These are phyloP conservation scores for Lutraria lutraria DNA, from an alignment of 2,888 invertebrate genomes.

Conservation along the genomic window DNA sequence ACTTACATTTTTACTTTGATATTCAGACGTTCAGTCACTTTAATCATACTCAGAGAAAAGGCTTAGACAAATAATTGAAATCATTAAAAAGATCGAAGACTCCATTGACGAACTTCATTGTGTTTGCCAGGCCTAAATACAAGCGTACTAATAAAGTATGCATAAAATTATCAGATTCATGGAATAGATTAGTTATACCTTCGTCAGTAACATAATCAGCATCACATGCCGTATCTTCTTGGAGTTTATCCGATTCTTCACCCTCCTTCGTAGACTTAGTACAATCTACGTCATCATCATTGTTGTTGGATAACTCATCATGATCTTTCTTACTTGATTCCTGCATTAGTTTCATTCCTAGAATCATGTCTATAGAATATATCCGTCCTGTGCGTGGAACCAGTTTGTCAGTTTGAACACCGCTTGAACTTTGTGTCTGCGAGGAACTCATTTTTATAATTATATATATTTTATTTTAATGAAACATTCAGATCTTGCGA, in stretches of 20 bases:
- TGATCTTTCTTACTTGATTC: conserved; percentile 37
- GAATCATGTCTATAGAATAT: conserved; percentile 68
- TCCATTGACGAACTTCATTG: too few relatives aligned
- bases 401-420: not conserved
- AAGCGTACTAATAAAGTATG: too few relatives aligned
- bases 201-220: not conserved
- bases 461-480: not conserved
- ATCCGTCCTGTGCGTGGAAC: not conserved
- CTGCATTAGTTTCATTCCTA: conserved; percentile 55
- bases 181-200: not conserved
- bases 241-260: not conserved
- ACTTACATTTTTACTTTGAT: too few relatives aligned
- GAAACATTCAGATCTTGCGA: not conserved
- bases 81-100: too few relatives aligned
- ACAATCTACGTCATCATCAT: not conserved
- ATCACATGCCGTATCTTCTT: not conserved
- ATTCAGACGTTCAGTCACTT: too few relatives aligned
- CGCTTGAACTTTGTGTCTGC: not conserved
- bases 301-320: not conserved
- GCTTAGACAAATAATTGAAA: too few relatives aligned
- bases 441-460: not conserved
- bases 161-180: too few relatives aligned
- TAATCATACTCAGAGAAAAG: too few relatives aligned
- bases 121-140: too few relatives aligned
- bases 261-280: not conserved